phyloP scores from a whole-genome alignment of 2,113 vertebrate genomes.

The Pangasianodon hypophthalmus region DNA sequence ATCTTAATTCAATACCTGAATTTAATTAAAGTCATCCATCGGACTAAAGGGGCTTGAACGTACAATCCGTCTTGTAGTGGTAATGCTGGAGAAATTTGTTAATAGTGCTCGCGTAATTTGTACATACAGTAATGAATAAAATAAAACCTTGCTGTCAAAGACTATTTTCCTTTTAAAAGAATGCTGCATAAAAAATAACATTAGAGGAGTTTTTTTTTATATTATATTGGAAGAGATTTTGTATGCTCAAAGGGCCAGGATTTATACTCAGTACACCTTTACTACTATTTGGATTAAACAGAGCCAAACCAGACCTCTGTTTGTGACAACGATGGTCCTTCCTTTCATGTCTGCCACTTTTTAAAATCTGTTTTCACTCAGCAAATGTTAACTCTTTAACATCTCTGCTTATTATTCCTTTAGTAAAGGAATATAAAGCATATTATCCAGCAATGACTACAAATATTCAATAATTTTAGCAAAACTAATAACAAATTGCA shows the following conservation, averaged over 20 bases:
- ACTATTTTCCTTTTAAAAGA: neutral
- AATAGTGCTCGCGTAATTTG: slow-evolving; percentile 40
- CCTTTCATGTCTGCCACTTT: neutral
- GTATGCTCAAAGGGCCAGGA: neutral
- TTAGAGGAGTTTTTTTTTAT: neutral
- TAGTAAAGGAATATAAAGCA: neutral
- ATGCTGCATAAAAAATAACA: neutral
- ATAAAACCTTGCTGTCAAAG: neutral
- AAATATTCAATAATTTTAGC: neutral
- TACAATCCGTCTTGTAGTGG: slow-evolving; percentile 45
- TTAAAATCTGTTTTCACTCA: neutral
- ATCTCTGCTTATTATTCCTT: neutral
- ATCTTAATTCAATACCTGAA: slow-evolving; percentile 70
- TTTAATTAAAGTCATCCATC: slow-evolving; percentile 62
- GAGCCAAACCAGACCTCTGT: neutral
- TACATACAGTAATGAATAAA: slow-evolving; percentile 38
- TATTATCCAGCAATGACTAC: neutral
- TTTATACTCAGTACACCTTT: neutral
- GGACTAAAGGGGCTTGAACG: slow-evolving; percentile 53
- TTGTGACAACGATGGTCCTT: neutral
- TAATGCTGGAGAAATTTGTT: slow-evolving; percentile 47
- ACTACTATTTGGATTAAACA: neutral
- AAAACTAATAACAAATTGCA: neutral
- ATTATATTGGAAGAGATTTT: neutral
- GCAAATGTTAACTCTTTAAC: neutral